Evolutionary conservation across 2,888 invertebrate species (phyloP), one percentile per base, ranked within the genome.

Genomic region (Idaea biselata): DNA sequence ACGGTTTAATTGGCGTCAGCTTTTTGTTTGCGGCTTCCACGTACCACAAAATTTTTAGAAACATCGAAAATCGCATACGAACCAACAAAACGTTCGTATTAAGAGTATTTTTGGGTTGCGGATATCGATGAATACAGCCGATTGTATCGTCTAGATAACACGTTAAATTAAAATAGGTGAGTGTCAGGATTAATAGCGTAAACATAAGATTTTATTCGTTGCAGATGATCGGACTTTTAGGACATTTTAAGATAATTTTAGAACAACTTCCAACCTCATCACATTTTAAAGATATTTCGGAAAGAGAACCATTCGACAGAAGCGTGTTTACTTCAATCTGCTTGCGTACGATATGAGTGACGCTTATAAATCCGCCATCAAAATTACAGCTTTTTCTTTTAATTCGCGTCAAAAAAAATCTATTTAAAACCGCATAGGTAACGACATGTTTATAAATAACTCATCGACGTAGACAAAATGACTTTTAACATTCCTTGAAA

Each of bases 401-500:
- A 16, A 62, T 59, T 60, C 58, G n/a, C 53, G 25, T 57, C 25
- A 18, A 57, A 18, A 44, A 44, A 58, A 58, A 58, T 59, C 58
- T 16, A 44, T 44, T 44, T 44, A 44, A 44, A 62, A 55, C 53
- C 58, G 58, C 16, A 60, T 55, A 44, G 44, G 44, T 32, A 69
- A 69, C 71, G 67, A 67, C 65, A 44, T 14, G 44, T 68, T 44
- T 44, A 44, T 44, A 44, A 44, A 44, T 44, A 44, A 11, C 44
- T 14, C 44, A 44, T 44, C 44, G 44, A 44, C 44, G 44, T 44
- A 11, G 7, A 44, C 44, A 7, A 44, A 44, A 63, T 65, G 68
- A 66, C 63, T 63, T 70, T 66, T 71, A 68, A 71, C 70, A 72
- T 86, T 85, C 83, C 75, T 68, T 81, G 86, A 84, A 87, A 66